Conservation (phyloP, 2,113 vertebrate species). For the Elephantulus edwardii region DNA sequence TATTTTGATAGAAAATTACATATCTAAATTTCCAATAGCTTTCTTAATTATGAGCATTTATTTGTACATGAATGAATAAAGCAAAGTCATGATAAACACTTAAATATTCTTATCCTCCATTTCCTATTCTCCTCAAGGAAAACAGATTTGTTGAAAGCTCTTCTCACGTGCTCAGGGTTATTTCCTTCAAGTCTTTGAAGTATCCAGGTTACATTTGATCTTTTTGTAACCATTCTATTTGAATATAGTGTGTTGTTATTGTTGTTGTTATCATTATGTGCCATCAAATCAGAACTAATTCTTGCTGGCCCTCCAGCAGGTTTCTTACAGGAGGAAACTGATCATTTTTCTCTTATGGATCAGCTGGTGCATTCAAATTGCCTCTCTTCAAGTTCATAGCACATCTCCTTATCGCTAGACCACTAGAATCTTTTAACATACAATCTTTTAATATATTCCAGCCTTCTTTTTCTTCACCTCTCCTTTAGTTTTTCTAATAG, state of each 20-base stretch:
- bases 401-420: too few relatives aligned
- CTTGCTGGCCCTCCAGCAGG: too few relatives aligned
- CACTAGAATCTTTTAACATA: too few relatives aligned
- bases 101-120: neutral
- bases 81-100: neutral
- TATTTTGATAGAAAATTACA: constrained; percentile 3
- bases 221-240: neutral
- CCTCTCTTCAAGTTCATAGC: too few relatives aligned
- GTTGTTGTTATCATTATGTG: too few relatives aligned
- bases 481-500: neutral
- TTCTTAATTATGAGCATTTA: neutral
- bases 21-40: neutral
- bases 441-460: too few relatives aligned
- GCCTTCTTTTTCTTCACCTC: neutral
- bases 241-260: neutral
- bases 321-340: too few relatives aligned
- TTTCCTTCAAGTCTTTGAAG: neutral
- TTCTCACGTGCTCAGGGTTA: too few relatives aligned
- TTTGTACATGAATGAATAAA: neutral
- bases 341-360: too few relatives aligned
- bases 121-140: neutral
- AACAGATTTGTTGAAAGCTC: neutral
- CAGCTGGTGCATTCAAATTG: too few relatives aligned
- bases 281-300: too few relatives aligned
- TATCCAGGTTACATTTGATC: neutral